Evolutionary conservation across 2,888 invertebrate species (phyloP).

Genomic region (Clostera curtula): DNA sequence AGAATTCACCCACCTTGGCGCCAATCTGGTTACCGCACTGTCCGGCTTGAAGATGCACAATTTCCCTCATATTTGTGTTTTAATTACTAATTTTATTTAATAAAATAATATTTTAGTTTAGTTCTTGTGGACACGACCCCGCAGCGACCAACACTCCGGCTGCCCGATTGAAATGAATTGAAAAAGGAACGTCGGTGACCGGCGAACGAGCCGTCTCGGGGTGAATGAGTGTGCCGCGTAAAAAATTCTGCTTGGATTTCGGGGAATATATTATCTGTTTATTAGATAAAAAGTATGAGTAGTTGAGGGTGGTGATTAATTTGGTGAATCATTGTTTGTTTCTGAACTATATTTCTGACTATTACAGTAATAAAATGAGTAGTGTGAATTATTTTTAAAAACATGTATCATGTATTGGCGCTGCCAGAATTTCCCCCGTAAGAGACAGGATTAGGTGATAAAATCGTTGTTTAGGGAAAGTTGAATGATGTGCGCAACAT

Average conservation of each 20-base stretch:
- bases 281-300: too few relatives aligned
- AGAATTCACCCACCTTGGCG: conserved; percentile 59
- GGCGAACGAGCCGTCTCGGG: conserved; percentile 37
- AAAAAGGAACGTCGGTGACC: conserved; percentile 39
- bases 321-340: too few relatives aligned
- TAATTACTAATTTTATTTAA: conserved; percentile 28
- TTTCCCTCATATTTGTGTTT: conserved; percentile 82
- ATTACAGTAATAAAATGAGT: too few relatives aligned
- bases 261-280: conserved; percentile 18
- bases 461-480: too few relatives aligned
- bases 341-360: too few relatives aligned
- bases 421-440: too few relatives aligned
- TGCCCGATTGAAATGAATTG: conserved; percentile 45
- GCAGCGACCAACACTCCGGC: conserved; percentile 29
- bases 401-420: too few relatives aligned
- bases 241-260: conserved; percentile 21
- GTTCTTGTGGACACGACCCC: conserved; percentile 26
- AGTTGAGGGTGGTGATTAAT: too few relatives aligned
- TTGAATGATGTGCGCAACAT: too few relatives aligned
- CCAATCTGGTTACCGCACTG: conserved; percentile 92
- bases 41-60: conserved; percentile 87
- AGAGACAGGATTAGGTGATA: too few relatives aligned
- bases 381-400: too few relatives aligned
- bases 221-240: conserved; percentile 43
- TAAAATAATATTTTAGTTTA: conserved; percentile 17